phyloP scores from a whole-genome alignment of 2,888 invertebrate species.

The Alviniconcha strummeri region DNA sequence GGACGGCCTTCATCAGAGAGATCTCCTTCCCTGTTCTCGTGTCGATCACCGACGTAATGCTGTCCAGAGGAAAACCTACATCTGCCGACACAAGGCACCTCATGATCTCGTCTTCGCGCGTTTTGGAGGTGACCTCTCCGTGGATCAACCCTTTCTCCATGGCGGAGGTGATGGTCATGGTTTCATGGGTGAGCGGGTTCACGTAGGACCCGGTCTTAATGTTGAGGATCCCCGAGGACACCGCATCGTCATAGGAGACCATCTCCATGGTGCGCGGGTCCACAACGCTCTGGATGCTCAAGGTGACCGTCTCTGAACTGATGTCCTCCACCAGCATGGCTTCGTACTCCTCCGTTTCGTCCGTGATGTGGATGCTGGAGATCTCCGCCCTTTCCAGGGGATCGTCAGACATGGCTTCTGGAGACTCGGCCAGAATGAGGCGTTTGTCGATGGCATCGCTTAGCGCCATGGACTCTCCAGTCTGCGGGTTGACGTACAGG shows the following conservation, averaged over 20 bases:
- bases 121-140: slow-evolving; percentile 67
- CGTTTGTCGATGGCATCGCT: slow-evolving; percentile 85
- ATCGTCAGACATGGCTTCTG: slow-evolving; percentile 77
- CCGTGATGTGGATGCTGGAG: slow-evolving; percentile 73
- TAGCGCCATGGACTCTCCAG: slow-evolving; percentile 79
- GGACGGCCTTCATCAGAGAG: slow-evolving; percentile 60
- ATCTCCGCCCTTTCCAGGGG: slow-evolving; percentile 78
- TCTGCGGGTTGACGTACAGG: slow-evolving; percentile 79
- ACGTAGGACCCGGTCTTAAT: slow-evolving; percentile 77
- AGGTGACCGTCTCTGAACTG: slow-evolving; percentile 65
- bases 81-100: slow-evolving; percentile 60
- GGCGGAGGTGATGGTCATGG: slow-evolving; percentile 86
- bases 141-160: slow-evolving; percentile 85
- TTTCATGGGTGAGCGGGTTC: slow-evolving; percentile 87
- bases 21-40: slow-evolving; percentile 80
- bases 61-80: slow-evolving; percentile 55
- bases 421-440: slow-evolving; percentile 80
- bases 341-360: slow-evolving; percentile 76
- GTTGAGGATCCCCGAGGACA: slow-evolving; percentile 91
- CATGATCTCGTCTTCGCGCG: slow-evolving; percentile 59
- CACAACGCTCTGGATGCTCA: slow-evolving; percentile 76
- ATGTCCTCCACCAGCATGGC: slow-evolving; percentile 76
- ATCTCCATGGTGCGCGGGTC: slow-evolving; percentile 81
- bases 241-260: slow-evolving; percentile 92
- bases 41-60: slow-evolving; percentile 79